phyloP scores from a whole-genome alignment of 2,797 vertebrate species.

The Centropyge bicolor region DNA sequence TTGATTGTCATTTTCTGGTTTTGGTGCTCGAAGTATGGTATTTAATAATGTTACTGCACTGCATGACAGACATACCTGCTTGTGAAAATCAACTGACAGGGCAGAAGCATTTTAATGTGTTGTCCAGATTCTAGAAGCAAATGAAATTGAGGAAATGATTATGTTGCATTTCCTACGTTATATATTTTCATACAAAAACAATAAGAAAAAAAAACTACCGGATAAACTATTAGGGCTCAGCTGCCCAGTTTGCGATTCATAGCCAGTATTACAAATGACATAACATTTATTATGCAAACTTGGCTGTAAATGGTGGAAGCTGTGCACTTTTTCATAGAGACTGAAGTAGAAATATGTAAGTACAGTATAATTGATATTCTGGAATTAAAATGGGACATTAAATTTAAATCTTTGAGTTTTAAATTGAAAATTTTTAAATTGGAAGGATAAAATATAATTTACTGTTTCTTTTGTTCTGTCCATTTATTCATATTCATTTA shows the following conservation, averaged over 20 bases:
- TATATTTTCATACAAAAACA: background rate
- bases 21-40: background rate
- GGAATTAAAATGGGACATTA: no score
- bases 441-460: background rate
- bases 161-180: background rate
- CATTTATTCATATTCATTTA: background rate
- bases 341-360: no score
- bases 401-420: no score
- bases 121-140: background rate
- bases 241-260: no score
- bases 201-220: background rate
- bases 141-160: background rate
- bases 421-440: no score
- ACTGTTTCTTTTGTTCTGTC: background rate
- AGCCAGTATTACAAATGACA: no score
- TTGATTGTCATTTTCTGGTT: slow-evolving; percentile 12
- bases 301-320: no score
- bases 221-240: no score
- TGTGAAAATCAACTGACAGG: background rate
- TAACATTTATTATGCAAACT: no score
- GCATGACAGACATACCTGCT: background rate
- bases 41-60: background rate
- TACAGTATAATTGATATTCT: no score
- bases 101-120: background rate
- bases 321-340: no score